Evolutionary conservation across 2,113 vertebrate genomes (phyloP).

Genomic region (Pionites leucogaster): DNA sequence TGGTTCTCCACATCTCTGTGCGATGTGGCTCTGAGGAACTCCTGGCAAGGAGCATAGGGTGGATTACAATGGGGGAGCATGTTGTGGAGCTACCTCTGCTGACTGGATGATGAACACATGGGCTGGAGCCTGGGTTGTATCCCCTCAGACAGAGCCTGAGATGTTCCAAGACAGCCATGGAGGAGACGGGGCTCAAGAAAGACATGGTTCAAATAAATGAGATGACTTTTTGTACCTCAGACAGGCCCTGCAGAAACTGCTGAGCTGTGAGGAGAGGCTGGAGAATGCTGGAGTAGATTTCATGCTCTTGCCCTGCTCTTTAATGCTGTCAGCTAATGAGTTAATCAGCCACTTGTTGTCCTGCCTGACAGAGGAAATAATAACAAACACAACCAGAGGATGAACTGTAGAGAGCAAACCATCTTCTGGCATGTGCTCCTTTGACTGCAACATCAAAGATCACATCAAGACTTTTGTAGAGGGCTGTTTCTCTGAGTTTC

Average conservation of each 20-base stretch:
- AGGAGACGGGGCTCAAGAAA: background rate
- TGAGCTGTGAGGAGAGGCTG: fast-evolving
- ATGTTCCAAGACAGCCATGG: fast-evolving
- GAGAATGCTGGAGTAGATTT: background rate
- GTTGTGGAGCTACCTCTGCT: background rate
- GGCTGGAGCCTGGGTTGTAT: background rate
- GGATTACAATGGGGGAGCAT: background rate
- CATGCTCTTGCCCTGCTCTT: background rate
- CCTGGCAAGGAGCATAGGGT: background rate
- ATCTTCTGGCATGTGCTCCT: constrained; percentile 30
- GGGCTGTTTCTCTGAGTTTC: background rate
- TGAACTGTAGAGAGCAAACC: constrained; percentile 18
- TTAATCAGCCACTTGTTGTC: constrained; percentile 45
- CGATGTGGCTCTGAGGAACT: background rate
- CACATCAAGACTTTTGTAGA: constrained; percentile 13
- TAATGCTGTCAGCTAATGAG: constrained; percentile 20
- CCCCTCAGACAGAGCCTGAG: background rate
- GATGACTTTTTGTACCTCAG: background rate
- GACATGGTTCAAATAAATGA: background rate
- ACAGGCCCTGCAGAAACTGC: background rate
- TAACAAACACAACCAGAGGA: constrained; percentile 32
- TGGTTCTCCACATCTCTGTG: background rate
- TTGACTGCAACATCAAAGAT: constrained; percentile 57
- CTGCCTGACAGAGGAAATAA: background rate
- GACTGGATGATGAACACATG: background rate